phyloP scores from a whole-genome alignment of 1,140 invertebrate genomes.

The Patella vulgata region DNA sequence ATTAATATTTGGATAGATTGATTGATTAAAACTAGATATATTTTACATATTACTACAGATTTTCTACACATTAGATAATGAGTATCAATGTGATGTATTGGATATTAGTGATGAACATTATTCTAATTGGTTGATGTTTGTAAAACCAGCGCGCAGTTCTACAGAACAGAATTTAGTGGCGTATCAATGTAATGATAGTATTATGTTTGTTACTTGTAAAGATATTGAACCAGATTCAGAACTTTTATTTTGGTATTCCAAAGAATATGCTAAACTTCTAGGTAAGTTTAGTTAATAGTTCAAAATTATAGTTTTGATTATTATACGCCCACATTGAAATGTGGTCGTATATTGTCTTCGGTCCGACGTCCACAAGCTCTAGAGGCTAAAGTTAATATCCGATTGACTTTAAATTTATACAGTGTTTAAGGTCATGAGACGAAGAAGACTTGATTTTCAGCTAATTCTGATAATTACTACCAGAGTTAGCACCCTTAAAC shows the following conservation, averaged over 20 bases:
- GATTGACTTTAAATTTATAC: no score
- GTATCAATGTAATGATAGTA: conserved; percentile 41
- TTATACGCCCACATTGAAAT: no score
- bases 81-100: conserved; percentile 22
- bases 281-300: conserved; percentile 30
- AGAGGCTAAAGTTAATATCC: no score
- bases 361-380: no score
- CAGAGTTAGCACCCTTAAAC: no score
- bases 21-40: no score
- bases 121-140: conserved; percentile 54
- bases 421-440: no score
- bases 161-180: conserved; percentile 49
- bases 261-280: conserved; percentile 45
- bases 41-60: conserved; percentile 15
- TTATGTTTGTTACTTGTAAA: conserved; percentile 44
- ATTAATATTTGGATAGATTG: no score
- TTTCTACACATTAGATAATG: conserved; percentile 9
- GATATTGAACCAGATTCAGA: conserved; percentile 40
- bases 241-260: conserved; percentile 50
- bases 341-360: no score
- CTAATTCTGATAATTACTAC: no score
- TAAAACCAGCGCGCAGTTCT: conserved; percentile 39
- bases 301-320: neutral
- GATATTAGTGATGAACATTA: conserved; percentile 43
- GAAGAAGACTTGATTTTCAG: no score